Base-by-base conservation (phyloP, 2,113 vertebrate genomes). In the Neodon shergylaensis region DNA sequence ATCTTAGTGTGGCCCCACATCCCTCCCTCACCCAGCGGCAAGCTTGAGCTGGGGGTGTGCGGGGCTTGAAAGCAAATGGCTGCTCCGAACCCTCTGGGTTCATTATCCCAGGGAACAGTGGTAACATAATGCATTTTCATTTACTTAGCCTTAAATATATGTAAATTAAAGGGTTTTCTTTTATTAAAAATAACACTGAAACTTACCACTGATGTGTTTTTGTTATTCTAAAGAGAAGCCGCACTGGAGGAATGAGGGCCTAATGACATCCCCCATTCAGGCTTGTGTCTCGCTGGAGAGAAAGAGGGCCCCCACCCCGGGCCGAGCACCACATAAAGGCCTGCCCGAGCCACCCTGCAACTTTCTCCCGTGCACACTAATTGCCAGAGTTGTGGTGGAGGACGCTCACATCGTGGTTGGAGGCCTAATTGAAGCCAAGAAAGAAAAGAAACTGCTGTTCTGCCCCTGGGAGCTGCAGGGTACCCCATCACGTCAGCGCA, bases 111-210 rank as follows among this genome's bases (percentile, higher is more conserved):
- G 94, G 97, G 98, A 98, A 97, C 97, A 95, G 98, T 97, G 96
- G 98, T 95, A 98, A 98, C 98, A 98, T 98, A 98, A 98, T 98
- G 97, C 98, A 97, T 98, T 98, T 98, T 98, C 98, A 98, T 98
- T 98, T 98, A 98, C 97, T 98, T 98, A 96, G 98, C 95, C 97
- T 98, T 98, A 98, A 98, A 98, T 98, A 97, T 98, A 98, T 98
- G 98, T 98, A 98, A 98, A 98, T 99, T 98, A 98, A 98, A 98
- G 98, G 98, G 98, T 98, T 97, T 98, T 98, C 98, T 97, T 98
- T 98, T 98, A 98, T 98, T 98, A 98, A 98, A 98, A 98, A 98
- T 98, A 98, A 98, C 98, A 98, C 81, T 97, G 95, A 96, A 97
- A 97, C 96, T 95, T 95, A 95, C 97, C 97, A 95, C 98, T 96